Percentiles rank a stretch among this genome's conserved stretches.
These are phyloP conservation scores for Therioaphis trifolii DNA, from an alignment of 2,888 invertebrate species.

Conservation along the genomic window DNA sequence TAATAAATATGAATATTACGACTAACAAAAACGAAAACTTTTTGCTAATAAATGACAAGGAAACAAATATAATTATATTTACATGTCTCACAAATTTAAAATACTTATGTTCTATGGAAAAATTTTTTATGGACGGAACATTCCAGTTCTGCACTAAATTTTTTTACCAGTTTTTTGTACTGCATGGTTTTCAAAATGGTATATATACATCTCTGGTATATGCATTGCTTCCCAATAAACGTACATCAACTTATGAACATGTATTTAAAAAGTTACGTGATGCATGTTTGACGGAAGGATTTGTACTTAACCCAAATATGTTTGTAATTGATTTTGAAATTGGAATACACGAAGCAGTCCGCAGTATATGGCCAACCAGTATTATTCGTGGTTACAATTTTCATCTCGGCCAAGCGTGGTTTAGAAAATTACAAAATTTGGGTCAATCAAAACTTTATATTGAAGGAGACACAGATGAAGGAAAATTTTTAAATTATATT, in stretches of 20 bases:
- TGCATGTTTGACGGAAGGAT: slow-evolving; percentile 12
- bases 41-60: slow-evolving; percentile 1
- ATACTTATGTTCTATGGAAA: neutral
- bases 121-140: neutral
- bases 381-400: slow-evolving; percentile 17
- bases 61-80: slow-evolving; percentile 17
- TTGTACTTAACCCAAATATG: neutral
- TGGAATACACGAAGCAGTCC: neutral
- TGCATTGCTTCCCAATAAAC: slow-evolving; percentile 5
- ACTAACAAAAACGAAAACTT: neutral
- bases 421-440: slow-evolving; percentile 23
- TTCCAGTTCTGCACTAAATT: slow-evolving; percentile 19
- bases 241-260: neutral
- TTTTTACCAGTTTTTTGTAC: slow-evolving; percentile 21
- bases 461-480: neutral
- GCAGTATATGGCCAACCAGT: neutral
- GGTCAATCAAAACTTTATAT: neutral
- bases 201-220: slow-evolving; percentile 1
- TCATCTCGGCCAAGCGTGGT: slow-evolving; percentile 8
- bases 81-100: slow-evolving; percentile 13
- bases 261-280: neutral
- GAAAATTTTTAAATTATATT: slow-evolving; percentile 6
- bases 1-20: slow-evolving; percentile 26
- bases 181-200: neutral
- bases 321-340: slow-evolving; percentile 12